These are phyloP conservation scores for Temnothorax ravouxi DNA, from an alignment of 2,888 invertebrate species.

Conservation along the genomic window DNA sequence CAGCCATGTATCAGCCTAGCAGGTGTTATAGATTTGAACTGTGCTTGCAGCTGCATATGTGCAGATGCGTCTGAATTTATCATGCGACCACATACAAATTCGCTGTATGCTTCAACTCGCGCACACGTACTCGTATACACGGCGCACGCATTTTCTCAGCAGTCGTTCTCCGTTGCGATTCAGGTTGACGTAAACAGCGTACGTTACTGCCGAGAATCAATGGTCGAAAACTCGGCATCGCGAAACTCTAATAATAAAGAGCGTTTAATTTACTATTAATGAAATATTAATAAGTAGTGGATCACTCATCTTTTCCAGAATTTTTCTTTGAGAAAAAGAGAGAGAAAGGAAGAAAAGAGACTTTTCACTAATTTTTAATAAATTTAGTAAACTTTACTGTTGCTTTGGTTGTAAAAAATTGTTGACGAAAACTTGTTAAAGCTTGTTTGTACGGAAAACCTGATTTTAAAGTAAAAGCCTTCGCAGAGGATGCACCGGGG, in stretches of 20 bases:
- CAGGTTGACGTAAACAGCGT: not conserved
- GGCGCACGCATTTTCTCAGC: slow-evolving; percentile 30
- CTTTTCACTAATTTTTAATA: slow-evolving; percentile 29
- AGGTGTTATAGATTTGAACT: slow-evolving; percentile 35
- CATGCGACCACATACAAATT: slow-evolving; percentile 45
- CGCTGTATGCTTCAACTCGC: not conserved
- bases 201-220: slow-evolving; percentile 1
- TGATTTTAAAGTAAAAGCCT: slow-evolving; percentile 18
- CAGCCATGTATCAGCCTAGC: slow-evolving; percentile 20
- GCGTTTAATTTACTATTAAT: not conserved
- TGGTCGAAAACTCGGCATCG: not conserved
- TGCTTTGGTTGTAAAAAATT: slow-evolving; percentile 2
- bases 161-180: slow-evolving; percentile 17
- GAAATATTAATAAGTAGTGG: not conserved
- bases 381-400: slow-evolving; percentile 15
- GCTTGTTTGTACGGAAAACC: slow-evolving; percentile 29
- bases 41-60: slow-evolving; percentile 30
- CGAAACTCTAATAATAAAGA: not conserved
- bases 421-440: slow-evolving; percentile 30
- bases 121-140: not conserved
- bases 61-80: slow-evolving; percentile 59
- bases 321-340: not conserved
- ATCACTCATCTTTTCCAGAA: not conserved
- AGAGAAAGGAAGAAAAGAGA: not conserved
- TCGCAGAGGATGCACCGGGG: not conserved